These are phyloP conservation scores for Aramus guarauna DNA, from an alignment of 2,113 vertebrate genomes.

Conservation along the genomic window DNA sequence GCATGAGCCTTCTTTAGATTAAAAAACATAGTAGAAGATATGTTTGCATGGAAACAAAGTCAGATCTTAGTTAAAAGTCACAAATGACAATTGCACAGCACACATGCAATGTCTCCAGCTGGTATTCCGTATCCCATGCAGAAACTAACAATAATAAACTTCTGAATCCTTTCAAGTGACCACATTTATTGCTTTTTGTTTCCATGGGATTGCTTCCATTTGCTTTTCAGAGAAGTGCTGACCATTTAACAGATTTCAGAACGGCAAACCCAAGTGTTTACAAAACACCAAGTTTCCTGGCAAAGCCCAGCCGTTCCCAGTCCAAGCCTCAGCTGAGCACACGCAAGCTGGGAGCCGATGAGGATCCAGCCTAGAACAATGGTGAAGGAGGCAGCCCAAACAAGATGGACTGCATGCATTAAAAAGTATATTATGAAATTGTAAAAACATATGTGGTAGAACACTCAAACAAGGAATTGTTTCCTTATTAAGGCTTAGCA, in stretches of 20 bases:
- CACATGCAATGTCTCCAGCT: not conserved
- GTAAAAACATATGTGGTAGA: not conserved
- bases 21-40: not conserved
- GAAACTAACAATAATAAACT: not conserved
- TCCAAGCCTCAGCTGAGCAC: constrained; percentile 6
- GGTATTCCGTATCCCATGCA: not conserved
- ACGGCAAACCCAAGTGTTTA: constrained; percentile 22
- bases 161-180: constrained; percentile 1
- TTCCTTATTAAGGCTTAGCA: not conserved
- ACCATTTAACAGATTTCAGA: not conserved
- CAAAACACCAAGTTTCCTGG: constrained; percentile 23
- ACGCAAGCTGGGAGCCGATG: not conserved
- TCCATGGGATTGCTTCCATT: not conserved
- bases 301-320: not conserved
- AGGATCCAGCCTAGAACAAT: not conserved
- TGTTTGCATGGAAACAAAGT: not conserved
- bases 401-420: not conserved
- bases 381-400: not conserved
- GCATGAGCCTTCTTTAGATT: not conserved
- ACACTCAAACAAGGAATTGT: not conserved
- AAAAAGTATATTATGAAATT: not conserved
- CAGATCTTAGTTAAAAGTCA: not conserved
- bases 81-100: not conserved
- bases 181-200: constrained; percentile 17
- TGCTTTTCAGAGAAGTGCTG: constrained; percentile 9